Conservation (phyloP, 2,888 invertebrate genomes). For the Hipparchia sbordonii region DNA sequence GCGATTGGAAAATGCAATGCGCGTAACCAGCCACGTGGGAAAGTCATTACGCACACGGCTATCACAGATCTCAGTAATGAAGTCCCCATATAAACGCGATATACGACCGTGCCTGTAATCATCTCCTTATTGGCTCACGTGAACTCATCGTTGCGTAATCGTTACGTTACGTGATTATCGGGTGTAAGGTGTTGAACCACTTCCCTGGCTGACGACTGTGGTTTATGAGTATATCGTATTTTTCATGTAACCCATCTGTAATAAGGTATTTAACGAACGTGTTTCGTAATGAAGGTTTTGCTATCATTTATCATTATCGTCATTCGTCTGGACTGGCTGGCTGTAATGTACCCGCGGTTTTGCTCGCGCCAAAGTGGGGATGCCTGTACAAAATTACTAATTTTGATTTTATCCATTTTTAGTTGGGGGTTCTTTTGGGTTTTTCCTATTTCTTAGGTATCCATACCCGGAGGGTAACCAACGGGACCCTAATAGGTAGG, state of each 20-base stretch:
- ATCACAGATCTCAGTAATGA: constrained; percentile 29
- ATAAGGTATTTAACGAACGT: background rate
- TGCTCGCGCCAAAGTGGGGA: too few species aligned
- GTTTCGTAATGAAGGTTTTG: background rate
- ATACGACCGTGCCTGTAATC: constrained; percentile 43
- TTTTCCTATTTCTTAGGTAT: too few species aligned
- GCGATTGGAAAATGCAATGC: constrained; percentile 3
- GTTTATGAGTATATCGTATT: constrained; percentile 9
- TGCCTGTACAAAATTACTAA: too few species aligned
- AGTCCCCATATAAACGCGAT: constrained; percentile 19
- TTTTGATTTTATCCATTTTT: too few species aligned
- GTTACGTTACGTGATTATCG: constrained; percentile 38
- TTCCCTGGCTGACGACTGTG: constrained; percentile 18
- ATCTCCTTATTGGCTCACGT: constrained; percentile 43
- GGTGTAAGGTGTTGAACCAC: constrained; percentile 23
- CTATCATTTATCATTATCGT: background rate
- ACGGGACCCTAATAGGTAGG: too few species aligned
- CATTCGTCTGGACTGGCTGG: too few species aligned
- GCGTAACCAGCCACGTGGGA: background rate
- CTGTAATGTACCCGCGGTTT: too few species aligned
- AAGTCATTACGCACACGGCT: constrained; percentile 5
- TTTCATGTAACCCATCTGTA: background rate
- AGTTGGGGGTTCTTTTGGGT: too few species aligned
- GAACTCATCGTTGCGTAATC: constrained; percentile 46
- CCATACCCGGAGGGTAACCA: too few species aligned